Evolutionary conservation across 2,888 invertebrate species (phyloP).

Genomic region (Hesperia comma): DNA sequence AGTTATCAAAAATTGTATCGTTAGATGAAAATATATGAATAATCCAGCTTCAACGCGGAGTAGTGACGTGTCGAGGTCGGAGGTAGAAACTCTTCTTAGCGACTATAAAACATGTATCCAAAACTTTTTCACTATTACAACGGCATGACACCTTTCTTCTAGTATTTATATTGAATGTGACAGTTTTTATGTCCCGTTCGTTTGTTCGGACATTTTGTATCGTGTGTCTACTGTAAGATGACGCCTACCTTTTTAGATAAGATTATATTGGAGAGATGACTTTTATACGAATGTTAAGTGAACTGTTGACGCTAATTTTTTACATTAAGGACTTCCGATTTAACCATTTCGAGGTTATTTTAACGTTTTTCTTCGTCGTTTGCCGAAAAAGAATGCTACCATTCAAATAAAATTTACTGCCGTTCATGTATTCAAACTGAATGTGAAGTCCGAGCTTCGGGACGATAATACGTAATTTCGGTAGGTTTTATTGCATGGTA

Average conservation of each 20-base stretch:
- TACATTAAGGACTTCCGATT: slow-evolving; percentile 78
- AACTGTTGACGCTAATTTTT: slow-evolving; percentile 79
- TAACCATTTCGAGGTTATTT: slow-evolving; percentile 74
- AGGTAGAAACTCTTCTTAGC: slow-evolving; percentile 65
- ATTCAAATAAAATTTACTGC: slow-evolving; percentile 24
- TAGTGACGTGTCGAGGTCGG: slow-evolving; percentile 54
- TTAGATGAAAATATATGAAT: slow-evolving; percentile 64
- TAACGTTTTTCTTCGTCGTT: slow-evolving; percentile 33
- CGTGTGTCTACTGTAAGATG: slow-evolving; percentile 72
- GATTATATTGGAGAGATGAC: slow-evolving; percentile 81
- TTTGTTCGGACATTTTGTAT: slow-evolving; percentile 66
- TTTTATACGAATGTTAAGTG: slow-evolving; percentile 84
- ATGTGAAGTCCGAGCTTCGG: not conserved
- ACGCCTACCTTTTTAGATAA: slow-evolving; percentile 82
- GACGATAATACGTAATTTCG: not conserved
- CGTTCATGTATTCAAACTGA: not conserved
- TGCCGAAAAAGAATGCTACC: slow-evolving; percentile 21
- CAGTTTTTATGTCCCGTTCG: slow-evolving; percentile 64
- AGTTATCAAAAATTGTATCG: slow-evolving; percentile 76
- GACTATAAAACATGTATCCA: slow-evolving; percentile 67
- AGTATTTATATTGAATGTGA: slow-evolving; percentile 60
- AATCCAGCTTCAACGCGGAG: slow-evolving; percentile 67
- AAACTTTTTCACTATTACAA: slow-evolving; percentile 73
- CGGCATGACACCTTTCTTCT: slow-evolving; percentile 62
- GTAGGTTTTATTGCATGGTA: slow-evolving; percentile 24